phyloP scores from a whole-genome alignment of 2,888 invertebrate genomes.

The Pteria penguin region DNA sequence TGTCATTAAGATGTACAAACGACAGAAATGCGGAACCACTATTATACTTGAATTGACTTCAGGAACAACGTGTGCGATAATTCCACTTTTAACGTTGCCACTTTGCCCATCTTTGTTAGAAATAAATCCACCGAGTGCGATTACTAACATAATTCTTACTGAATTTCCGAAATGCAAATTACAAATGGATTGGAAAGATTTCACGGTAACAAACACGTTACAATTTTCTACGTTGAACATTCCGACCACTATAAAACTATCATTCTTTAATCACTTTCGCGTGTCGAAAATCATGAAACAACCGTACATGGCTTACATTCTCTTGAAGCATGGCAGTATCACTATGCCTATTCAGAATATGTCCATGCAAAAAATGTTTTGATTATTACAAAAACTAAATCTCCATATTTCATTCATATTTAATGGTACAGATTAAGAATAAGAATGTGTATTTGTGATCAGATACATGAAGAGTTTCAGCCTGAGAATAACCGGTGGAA shows the following conservation, averaged over 20 bases:
- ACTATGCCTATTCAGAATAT: neutral
- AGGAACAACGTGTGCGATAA: neutral
- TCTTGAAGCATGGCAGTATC: neutral
- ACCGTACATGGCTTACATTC: constrained; percentile 15
- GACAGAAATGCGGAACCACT: neutral
- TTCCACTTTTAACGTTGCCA: constrained; percentile 1
- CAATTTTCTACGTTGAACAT: neutral
- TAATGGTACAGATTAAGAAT: too few relatives aligned
- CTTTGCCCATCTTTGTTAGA: constrained; percentile 12
- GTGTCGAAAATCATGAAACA: neutral
- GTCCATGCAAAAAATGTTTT: neutral
- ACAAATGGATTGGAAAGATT: neutral
- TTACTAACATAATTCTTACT: neutral
- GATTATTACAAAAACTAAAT: neutral
- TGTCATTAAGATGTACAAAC: neutral
- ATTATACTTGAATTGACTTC: constrained; percentile 9
- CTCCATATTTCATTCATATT: too few relatives aligned
- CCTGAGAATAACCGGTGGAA: too few relatives aligned
- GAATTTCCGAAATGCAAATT: neutral
- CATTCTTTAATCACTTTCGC: neutral
- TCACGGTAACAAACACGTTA: neutral
- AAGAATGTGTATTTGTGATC: too few relatives aligned
- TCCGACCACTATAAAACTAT: neutral
- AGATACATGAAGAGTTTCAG: too few relatives aligned
- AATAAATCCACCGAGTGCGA: neutral